phyloP scores from a whole-genome alignment of 2,888 invertebrate genomes.

The Charanyca ferruginea region DNA sequence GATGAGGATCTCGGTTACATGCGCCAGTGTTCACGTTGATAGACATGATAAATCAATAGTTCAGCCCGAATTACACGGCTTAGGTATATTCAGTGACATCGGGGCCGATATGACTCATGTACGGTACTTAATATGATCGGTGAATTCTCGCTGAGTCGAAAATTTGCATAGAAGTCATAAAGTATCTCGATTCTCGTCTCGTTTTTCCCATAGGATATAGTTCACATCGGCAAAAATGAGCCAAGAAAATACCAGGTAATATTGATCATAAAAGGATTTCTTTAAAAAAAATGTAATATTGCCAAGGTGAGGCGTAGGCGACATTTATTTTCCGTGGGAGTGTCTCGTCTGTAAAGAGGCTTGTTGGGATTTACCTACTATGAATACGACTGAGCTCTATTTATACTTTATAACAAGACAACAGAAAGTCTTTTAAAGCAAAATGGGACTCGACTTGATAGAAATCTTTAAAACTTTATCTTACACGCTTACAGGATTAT shows the following conservation, averaged over 20 bases:
- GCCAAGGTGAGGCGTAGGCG: conserved; percentile 56
- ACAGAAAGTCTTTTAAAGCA: conserved; percentile 67
- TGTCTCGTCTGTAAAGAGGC: conserved; percentile 64
- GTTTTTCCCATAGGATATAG: conserved; percentile 35
- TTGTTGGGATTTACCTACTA: conserved; percentile 67
- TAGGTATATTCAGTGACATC: conserved; percentile 10
- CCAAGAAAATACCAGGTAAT: conserved; percentile 35
- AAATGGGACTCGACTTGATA: conserved; percentile 58
- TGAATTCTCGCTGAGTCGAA: conserved; percentile 20
- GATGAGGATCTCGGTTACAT: conserved; percentile 32
- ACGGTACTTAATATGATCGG: conserved; percentile 17
- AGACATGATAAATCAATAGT: conserved; percentile 28
- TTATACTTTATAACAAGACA: conserved; percentile 71
- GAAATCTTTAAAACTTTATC: conserved; percentile 67
- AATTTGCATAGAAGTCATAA: conserved; percentile 54
- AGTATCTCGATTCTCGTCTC: conserved; percentile 37
- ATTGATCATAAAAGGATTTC: conserved; percentile 48
- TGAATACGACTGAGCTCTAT: conserved; percentile 67
- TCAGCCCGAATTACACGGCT: not conserved
- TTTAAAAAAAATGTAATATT: conserved; percentile 57
- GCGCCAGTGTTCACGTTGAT: conserved; percentile 10
- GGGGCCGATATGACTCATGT: conserved; percentile 21
- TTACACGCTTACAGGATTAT: conserved; percentile 36
- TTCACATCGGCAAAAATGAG: conserved; percentile 40
- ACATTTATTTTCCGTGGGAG: conserved; percentile 67